Evolutionary conservation across 35 echinoderm and acorn worm genomes (phyloP).

Genomic region (Stichopus chloronotus): DNA sequence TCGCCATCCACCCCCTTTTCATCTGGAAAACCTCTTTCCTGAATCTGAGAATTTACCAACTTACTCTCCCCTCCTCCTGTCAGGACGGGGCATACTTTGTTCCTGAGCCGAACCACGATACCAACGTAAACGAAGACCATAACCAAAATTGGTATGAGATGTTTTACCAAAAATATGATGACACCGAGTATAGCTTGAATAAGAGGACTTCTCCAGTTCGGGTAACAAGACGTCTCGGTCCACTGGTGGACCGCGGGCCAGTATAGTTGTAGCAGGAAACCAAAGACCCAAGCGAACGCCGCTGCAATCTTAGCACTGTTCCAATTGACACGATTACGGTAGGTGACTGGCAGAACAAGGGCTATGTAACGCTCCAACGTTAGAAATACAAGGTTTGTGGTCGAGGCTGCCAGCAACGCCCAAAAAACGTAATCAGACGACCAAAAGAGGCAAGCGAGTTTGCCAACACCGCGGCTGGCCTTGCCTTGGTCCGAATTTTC

Average conservation of each 20-base stretch:
- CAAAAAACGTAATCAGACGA: conserved; percentile 25
- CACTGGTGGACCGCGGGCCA: conserved; percentile 29
- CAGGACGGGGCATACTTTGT: neutral
- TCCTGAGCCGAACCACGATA: neutral
- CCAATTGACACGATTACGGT: conserved; percentile 26
- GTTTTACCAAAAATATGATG: conserved; percentile 21
- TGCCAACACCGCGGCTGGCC: neutral
- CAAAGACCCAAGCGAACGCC: conserved; percentile 15
- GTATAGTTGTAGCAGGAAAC: conserved; percentile 10
- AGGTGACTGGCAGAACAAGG: neutral
- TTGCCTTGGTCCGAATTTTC: neutral
- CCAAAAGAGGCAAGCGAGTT: conserved; percentile 14
- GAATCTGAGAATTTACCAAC: neutral
- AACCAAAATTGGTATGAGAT: neutral
- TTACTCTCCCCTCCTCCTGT: neutral
- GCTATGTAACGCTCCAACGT: conserved; percentile 32
- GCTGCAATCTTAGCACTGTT: neutral
- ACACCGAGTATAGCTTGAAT: conserved; percentile 1
- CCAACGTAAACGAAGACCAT: conserved; percentile 33
- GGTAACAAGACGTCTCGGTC: conserved; percentile 1
- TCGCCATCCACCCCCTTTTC: neutral
- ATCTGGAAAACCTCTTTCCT: neutral
- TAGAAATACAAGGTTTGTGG: conserved; percentile 8
- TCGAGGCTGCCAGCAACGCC: conserved; percentile 34
- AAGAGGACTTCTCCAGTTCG: conserved; percentile 19